Conservation (phyloP, 30 jellyfish, hydroid and myxozoan genomes). For the Cassiopea andromeda region DNA sequence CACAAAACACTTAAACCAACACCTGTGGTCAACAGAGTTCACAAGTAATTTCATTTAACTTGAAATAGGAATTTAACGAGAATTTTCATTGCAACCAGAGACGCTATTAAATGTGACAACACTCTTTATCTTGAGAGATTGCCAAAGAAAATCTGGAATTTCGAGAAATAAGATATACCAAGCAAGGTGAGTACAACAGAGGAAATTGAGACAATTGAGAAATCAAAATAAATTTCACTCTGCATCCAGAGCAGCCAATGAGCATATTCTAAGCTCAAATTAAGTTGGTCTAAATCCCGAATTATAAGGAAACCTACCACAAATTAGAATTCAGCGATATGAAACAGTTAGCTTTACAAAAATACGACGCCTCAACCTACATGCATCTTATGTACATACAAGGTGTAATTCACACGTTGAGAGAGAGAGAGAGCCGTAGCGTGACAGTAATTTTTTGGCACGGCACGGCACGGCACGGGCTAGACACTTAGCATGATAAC, state of each 20-base stretch:
- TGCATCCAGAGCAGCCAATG: background rate
- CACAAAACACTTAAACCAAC: background rate
- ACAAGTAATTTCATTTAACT: background rate
- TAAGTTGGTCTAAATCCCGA: no score
- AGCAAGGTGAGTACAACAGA: background rate
- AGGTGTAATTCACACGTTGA: no score
- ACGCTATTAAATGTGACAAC: background rate
- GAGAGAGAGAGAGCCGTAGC: no score
- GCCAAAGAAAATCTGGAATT: background rate
- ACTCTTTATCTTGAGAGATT: background rate
- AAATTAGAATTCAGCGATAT: no score
- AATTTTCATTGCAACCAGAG: background rate
- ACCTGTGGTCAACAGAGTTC: background rate
- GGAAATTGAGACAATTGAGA: background rate
- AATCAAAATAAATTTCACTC: background rate
- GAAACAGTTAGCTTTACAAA: no score
- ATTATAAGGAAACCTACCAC: no score
- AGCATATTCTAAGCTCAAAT: no score
- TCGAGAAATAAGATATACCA: background rate
- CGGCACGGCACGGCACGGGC: no score
- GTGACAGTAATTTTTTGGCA: no score
- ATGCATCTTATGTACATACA: no score
- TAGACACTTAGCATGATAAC: no score
- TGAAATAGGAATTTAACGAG: background rate
- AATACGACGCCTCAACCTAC: no score